Percentiles rank a stretch among this genome's conserved stretches.
phyloP scores from a whole-genome alignment of 2,888 invertebrate species.

The Calameuta pallipes region DNA sequence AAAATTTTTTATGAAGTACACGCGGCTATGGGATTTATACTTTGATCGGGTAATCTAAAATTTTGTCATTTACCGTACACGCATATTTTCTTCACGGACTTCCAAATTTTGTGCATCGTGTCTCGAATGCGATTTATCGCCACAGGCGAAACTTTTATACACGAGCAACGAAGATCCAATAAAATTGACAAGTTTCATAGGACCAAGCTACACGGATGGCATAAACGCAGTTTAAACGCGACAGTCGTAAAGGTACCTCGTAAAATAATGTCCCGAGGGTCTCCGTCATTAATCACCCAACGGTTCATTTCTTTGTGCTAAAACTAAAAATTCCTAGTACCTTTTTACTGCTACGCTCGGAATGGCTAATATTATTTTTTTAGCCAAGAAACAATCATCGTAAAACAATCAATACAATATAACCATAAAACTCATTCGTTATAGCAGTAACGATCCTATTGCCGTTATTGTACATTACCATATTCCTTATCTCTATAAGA shows the following conservation, averaged over 20 bases:
- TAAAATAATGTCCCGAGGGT: not conserved
- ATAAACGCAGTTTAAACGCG: not conserved
- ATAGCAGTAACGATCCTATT: not conserved
- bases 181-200: not conserved
- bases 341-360: not conserved
- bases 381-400: not conserved
- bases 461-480: not conserved
- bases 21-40: too few species aligned
- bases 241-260: not conserved
- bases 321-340: not conserved
- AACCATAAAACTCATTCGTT: not conserved
- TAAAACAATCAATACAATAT: not conserved
- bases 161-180: not conserved
- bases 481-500: not conserved
- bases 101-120: too few species aligned
- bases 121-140: too few species aligned
- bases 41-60: not conserved
- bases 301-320: not conserved
- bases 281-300: not conserved
- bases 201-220: not conserved
- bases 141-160: not conserved
- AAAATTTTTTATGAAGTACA: too few species aligned
- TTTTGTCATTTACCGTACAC: not conserved
- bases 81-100: not conserved
- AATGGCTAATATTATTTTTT: not conserved